Evolutionary conservation across 2,888 invertebrate species (phyloP), one percentile per base, ranked within the genome.

Genomic region (Diogma glabrata): DNA sequence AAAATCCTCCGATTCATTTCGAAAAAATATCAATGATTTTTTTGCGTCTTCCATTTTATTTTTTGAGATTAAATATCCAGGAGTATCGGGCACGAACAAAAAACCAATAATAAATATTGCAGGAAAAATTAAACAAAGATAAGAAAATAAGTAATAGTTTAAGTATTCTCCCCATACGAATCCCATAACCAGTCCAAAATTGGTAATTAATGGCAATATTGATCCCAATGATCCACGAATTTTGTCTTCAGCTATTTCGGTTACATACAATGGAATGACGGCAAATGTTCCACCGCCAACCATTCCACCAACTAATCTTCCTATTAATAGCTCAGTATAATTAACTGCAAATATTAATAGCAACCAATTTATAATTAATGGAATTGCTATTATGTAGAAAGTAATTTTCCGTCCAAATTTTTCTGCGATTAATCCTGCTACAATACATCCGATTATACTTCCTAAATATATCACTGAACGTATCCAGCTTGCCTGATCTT

Each of bases 1-100:
- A n/a, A n/a, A n/a, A 40, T 40, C 3, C 2, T 8, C 19, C 4
- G 40, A 40, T 10, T 20, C 19, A 40, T 66, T 66, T 26, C 67
- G 63, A 52, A 63, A 70, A 47, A 64, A 70, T 3, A 64, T 58
- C 23, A 67, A 49, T 0, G 70, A 58, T 7, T 59, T 56, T 52
- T 70, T 67, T 1, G 70, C 69, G 56, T 63, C 62, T 20, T 17
- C 40, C 5, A 19, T 22, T 45, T 63, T 62, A 22, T 64, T 61
- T 1, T 52, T 49, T 30, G 60, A 61, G 4, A 64, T 52, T 38
- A 70, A 53, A 52, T 64, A 58, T 51, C 62, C 63, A 1, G 70
- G 70, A 3, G 68, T 67, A 54, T 70, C 69, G 0, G 69, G 69
- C 49, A 69, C 56, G 24, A 64, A 65, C 30, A 58, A 51, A 36